Evolutionary conservation across 1,140 invertebrate genomes (phyloP).

Genomic region (Caenorhabditis brenneri): DNA sequence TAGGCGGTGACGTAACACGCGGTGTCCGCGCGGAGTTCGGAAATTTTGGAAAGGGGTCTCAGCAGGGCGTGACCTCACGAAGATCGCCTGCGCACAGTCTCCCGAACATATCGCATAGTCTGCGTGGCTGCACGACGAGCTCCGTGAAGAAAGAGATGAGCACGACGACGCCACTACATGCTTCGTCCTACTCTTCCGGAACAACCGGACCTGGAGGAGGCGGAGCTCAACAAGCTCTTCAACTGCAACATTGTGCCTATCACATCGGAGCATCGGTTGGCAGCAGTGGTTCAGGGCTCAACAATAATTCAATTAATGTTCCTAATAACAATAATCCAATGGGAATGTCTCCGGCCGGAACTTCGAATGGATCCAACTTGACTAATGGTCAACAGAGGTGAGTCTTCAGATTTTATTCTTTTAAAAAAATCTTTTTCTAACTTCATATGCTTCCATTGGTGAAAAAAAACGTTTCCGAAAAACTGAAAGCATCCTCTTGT

Average conservation of each 20-base stretch:
- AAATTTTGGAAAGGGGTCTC: not conserved
- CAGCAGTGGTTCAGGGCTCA: constrained; percentile 4
- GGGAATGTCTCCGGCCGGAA: constrained; percentile 14
- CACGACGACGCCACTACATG: constrained; percentile 24
- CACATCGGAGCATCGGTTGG: constrained; percentile 23
- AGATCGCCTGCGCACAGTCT: constrained; percentile 2
- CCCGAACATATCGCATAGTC: not conserved
- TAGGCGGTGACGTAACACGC: constrained; percentile 34
- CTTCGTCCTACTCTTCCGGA: constrained; percentile 24
- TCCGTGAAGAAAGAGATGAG: constrained; percentile 29
- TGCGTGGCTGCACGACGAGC: constrained; percentile 38
- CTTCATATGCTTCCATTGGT: too few species aligned
- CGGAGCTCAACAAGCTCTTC: constrained; percentile 40
- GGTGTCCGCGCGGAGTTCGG: constrained; percentile 36
- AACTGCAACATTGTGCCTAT: constrained; percentile 32
- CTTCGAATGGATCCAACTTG: not conserved
- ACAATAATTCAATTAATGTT: constrained; percentile 17
- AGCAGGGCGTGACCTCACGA: constrained; percentile 38
- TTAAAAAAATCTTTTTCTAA: not conserved
- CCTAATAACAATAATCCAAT: constrained; percentile 27
- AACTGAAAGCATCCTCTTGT: too few species aligned
- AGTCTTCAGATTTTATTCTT: not conserved
- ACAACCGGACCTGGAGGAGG: constrained; percentile 30
- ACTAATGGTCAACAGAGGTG: constrained; percentile 15
- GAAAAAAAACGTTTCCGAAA: too few species aligned